These are phyloP conservation scores for Bimastos eiseni DNA, from an alignment of 2,888 invertebrate genomes.

Conservation along the genomic window DNA sequence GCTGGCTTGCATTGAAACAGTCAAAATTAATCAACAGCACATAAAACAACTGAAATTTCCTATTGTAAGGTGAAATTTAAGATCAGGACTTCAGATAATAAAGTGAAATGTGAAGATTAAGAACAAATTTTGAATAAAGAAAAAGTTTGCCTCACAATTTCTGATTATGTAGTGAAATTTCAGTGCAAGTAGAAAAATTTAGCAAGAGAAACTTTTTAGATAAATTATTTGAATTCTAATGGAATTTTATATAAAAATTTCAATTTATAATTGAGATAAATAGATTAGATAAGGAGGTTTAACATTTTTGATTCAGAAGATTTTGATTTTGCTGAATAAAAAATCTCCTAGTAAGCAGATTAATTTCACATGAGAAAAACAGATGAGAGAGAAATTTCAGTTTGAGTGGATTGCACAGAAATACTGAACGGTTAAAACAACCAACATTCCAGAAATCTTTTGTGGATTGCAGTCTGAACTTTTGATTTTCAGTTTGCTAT, in stretches of 20 bases:
- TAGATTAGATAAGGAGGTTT: background rate
- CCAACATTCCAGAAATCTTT: background rate
- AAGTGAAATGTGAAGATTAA: background rate
- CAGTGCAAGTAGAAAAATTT: background rate
- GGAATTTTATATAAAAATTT: background rate
- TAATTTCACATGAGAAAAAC: background rate
- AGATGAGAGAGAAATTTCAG: background rate
- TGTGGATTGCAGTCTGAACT: background rate
- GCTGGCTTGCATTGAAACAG: background rate
- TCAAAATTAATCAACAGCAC: background rate
- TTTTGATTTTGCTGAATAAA: background rate
- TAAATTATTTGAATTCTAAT: background rate
- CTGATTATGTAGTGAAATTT: background rate
- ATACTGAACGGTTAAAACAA: slow-evolving; percentile 4
- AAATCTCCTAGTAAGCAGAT: background rate
- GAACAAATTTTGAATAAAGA: background rate
- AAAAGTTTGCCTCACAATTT: background rate
- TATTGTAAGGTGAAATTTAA: background rate
- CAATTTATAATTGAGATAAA: background rate
- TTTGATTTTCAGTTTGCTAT: background rate
- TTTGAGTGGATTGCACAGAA: background rate
- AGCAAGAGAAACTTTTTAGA: background rate
- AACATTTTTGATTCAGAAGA: background rate
- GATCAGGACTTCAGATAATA: background rate
- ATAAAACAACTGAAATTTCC: slow-evolving; percentile 9